Base-by-base conservation (phyloP, 2,113 vertebrate species). In the Fulmarus glacialis region DNA sequence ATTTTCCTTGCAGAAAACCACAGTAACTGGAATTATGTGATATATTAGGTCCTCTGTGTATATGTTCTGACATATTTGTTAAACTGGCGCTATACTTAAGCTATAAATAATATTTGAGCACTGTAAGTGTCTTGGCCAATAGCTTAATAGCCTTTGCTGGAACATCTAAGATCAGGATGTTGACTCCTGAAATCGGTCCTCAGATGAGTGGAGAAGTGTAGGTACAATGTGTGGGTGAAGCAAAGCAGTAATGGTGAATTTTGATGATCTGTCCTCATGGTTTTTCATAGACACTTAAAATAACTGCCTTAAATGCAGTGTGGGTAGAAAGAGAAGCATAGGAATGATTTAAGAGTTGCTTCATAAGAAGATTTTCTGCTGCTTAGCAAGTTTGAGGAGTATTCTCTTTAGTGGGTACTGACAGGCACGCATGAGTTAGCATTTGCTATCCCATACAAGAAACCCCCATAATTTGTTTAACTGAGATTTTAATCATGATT, bases 211-310 rank as follows among this genome's bases (percentile, higher is more conserved):
- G 68, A 93, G 70, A 29, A 17, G 34, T 77, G 67, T 81, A 62
- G 72, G 67, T 87, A 66, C 48, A 55, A 36, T 15, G 87, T 29
- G 90, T 84, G 64, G 78, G 78, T 82, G 82, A 95, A 90, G 47
- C 42, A 85, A 63, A 82, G 73, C 64, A 75, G 47, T 50, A 87
- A 40, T 67, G 59, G 56, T 91, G 82, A 71, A 70, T 91, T 71
- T 38, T 90, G 66, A 60, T 87, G 64, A 96, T 79, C 78, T 89
- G 42, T 89, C n/a, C 58, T 95, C 73, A 71, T 75, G 85, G 77
- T 88, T 95, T 93, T 90, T 93, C 47, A 87, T 86, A 60, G 38
- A n/a, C 3, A 36, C 85, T 82, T 93, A 79, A 91, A 97, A 94
- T 94, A 93, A 58, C 32, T 38, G 59, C 32, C 67, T 78, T 91